phyloP scores from a whole-genome alignment of 2,888 invertebrate species.

The Cantharis flavilabris region DNA sequence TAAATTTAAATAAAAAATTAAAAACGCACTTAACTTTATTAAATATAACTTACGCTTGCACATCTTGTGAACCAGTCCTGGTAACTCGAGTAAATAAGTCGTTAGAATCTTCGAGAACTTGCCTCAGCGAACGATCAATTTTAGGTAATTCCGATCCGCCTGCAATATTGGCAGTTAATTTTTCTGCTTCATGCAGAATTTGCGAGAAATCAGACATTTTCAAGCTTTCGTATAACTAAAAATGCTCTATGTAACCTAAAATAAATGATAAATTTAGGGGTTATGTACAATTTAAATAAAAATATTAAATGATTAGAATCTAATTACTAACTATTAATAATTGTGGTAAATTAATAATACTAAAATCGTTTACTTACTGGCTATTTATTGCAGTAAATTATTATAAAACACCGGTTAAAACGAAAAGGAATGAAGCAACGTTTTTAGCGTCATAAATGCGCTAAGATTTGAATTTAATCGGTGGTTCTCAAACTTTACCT shows the following conservation, averaged over 20 bases:
- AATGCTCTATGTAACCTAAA: background rate
- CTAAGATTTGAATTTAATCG: background rate
- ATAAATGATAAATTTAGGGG: background rate
- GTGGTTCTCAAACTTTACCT: background rate
- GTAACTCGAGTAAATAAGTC: constrained; percentile 87
- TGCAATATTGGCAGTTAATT: constrained; percentile 86
- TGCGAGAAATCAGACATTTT: constrained; percentile 74
- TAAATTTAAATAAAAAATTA: constrained; percentile 49
- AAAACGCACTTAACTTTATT: background rate
- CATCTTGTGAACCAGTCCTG: constrained; percentile 84
- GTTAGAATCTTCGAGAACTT: constrained; percentile 89
- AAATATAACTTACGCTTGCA: constrained; percentile 78
- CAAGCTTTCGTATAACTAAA: background rate
- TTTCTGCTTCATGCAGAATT: constrained; percentile 89
- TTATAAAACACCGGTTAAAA: background rate
- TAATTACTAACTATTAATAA: background rate
- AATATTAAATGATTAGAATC: background rate
- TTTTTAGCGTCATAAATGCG: background rate
- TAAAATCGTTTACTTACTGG: background rate
- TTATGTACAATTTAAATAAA: background rate
- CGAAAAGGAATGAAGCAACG: background rate
- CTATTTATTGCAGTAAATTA: background rate
- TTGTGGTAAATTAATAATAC: background rate
- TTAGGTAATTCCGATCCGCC: constrained; percentile 81
- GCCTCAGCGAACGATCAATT: constrained; percentile 87